Evolutionary conservation across 2,797 vertebrate genomes (phyloP), one percentile per base, ranked within the genome.

Genomic region (Lepus townsendii): DNA sequence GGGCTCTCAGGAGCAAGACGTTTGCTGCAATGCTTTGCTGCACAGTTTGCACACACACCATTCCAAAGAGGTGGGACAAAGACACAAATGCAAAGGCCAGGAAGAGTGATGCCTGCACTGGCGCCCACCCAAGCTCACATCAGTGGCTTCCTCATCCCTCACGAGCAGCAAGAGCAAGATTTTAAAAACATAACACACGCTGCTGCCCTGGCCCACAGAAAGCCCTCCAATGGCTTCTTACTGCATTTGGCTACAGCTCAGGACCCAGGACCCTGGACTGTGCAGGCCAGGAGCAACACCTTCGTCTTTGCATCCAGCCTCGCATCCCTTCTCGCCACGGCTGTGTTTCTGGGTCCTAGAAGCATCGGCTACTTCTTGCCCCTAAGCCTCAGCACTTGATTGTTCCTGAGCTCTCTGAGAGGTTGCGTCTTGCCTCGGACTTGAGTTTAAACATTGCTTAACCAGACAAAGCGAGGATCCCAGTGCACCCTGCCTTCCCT

Each of bases 91-190:
- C 50, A 68, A 75, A 35, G 69, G 60, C 10, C 9, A 24, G 19
- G 12, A 24, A 73, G 52, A 24, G 50, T 73, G 38, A 88, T 32
- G 54, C 84, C 75, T 57, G 35, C 14, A 62, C 7, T 22, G n/a
- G 84, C 79, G 62, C n/a, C 63, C n/a, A 91, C 75, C 88, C 26
- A 73, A 60, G 75, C 27, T 73, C 30, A 52, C 62, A 94, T 63
- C 63, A 50, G 19, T 26, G 57, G 47, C 88, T 79, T 60, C 66
- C 7, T 83, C n/a, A 5, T 72, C 62, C n/a, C 66, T 90, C 20
- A 87, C 14, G 68, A 54, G 9, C 14, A 83, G 14, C 60, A 83
- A 79, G 54, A 69, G 35, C 24, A 79, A 24, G 42, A 35, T 83
- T 92, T 85, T 17, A 26, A 78, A 94, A 75, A 77, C 42, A 54